Conservation (phyloP, 2,888 invertebrate genomes). For the Yponomeuta plumbellus region DNA sequence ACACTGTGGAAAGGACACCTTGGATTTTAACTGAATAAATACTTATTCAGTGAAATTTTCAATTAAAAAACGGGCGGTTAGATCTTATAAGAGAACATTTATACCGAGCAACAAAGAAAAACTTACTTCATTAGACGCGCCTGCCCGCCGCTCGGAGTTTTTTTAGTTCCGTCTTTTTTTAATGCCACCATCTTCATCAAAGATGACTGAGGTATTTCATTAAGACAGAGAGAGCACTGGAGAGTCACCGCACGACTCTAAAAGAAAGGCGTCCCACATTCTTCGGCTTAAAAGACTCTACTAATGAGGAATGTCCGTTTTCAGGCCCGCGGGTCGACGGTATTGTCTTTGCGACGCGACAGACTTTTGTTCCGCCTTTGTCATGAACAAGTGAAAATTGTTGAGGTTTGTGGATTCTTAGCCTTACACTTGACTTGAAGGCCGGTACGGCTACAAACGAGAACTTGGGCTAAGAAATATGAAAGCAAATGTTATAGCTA, state of each 20-base stretch:
- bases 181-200: constrained; percentile 52
- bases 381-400: background rate
- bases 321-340: constrained; percentile 34
- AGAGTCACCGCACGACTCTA: constrained; percentile 41
- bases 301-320: constrained; percentile 72
- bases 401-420: no score
- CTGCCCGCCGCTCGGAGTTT: background rate
- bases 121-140: background rate
- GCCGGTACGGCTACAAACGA: background rate
- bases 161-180: background rate
- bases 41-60: no score
- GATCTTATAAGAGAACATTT: no score
- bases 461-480: no score
- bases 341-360: constrained; percentile 23
- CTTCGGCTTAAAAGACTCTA: constrained; percentile 37
- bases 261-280: constrained; percentile 66
- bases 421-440: background rate
- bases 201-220: constrained; percentile 61
- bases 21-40: no score
- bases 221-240: constrained; percentile 42
- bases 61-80: no score
- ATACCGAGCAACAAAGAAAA: background rate
- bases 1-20: no score
- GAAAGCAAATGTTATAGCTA: no score
- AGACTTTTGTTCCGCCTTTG: background rate